Conservation (phyloP, 37 sponge, comb jelly and placozoan species). For the Agelas oroides region DNA sequence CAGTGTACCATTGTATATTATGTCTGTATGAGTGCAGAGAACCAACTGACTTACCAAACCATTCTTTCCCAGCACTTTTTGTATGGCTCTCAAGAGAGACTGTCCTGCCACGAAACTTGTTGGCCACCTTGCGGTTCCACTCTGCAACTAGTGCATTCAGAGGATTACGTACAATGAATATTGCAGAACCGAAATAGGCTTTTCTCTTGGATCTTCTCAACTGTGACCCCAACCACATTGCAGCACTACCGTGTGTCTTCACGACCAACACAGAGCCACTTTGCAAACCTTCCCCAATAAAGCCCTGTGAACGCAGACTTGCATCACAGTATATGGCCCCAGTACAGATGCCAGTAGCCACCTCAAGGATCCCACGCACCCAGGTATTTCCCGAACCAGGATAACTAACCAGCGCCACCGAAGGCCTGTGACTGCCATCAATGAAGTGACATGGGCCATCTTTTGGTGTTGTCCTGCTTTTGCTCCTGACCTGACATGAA, state of each 20-base stretch:
- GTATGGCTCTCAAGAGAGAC: neutral
- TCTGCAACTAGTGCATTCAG: slow-evolving; percentile 47
- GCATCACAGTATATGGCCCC: slow-evolving; percentile 50
- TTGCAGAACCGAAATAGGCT: slow-evolving; percentile 20
- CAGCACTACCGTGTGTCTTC: slow-evolving; percentile 30
- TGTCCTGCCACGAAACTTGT: neutral
- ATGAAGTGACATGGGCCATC: slow-evolving; percentile 8
- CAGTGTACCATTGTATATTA: no score
- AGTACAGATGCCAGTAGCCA: slow-evolving; percentile 34
- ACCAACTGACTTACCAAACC: slow-evolving; percentile 22
- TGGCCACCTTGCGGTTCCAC: slow-evolving; percentile 39
- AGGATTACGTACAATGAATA: slow-evolving; percentile 48
- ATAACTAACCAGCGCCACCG: slow-evolving; percentile 43
- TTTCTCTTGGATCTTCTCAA: neutral
- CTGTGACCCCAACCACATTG: slow-evolving; percentile 7
- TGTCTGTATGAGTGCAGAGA: no score
- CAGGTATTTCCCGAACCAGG: slow-evolving; percentile 53
- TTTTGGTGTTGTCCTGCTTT: no score
- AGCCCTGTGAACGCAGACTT: slow-evolving; percentile 16
- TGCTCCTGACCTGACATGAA: no score
- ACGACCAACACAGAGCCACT: slow-evolving; percentile 40
- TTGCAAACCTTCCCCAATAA: slow-evolving; percentile 38
- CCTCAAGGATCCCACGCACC: slow-evolving; percentile 37
- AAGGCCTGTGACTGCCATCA: neutral
- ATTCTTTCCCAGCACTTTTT: slow-evolving; percentile 4